Conservation (phyloP, 2,113 vertebrate species). For the Sarotherodon lohbergeri region DNA sequence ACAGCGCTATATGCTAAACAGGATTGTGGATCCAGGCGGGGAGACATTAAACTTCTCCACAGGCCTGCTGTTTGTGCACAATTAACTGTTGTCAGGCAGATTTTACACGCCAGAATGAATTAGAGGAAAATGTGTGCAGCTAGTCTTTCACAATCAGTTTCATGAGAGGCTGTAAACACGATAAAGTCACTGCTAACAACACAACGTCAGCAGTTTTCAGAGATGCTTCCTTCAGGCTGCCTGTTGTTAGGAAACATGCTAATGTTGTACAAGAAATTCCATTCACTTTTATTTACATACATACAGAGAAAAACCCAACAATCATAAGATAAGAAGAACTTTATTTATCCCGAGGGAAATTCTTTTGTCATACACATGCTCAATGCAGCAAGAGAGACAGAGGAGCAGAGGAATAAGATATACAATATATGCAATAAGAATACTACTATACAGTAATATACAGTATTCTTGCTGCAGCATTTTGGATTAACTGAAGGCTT, state of each 20-base stretch:
- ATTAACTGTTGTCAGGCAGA: conserved; percentile 7
- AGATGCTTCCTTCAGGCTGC: not conserved
- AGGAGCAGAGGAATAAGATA: no score
- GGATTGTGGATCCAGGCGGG: not conserved
- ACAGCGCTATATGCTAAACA: conserved; percentile 8
- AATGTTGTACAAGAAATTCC: not conserved
- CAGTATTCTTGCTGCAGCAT: not conserved
- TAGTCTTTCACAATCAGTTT: not conserved
- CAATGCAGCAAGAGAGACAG: no score
- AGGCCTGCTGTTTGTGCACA: not conserved
- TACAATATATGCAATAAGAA: no score
- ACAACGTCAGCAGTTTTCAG: not conserved
- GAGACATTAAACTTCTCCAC: not conserved
- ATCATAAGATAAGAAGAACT: no score
- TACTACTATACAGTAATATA: no score
- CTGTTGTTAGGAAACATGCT: not conserved
- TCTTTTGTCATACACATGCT: no score
- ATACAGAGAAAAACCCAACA: not conserved
- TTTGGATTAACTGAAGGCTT: not conserved
- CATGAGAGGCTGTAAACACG: not conserved
- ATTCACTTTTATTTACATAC: not conserved
- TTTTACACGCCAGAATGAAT: not conserved
- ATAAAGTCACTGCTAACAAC: not conserved
- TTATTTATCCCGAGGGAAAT: no score
- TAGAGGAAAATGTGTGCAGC: not conserved